A percentile compares a stretch with the other conserved stretches of the same genome.
These are phyloP conservation scores for Gadus chalcogrammus DNA, from an alignment of 2,113 vertebrate species.

Conservation along the genomic window DNA sequence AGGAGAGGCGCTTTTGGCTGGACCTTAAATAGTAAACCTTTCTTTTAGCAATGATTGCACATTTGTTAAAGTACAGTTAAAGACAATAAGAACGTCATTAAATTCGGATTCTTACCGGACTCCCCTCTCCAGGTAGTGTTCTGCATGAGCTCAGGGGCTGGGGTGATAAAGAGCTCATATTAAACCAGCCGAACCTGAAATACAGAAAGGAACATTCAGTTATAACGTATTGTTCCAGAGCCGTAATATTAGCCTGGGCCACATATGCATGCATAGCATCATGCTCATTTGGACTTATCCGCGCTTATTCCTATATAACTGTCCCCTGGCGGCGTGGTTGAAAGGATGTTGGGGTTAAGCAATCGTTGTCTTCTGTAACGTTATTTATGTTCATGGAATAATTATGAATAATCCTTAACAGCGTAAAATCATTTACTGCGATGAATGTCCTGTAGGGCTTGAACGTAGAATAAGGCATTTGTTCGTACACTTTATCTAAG, in stretches of 20 bases:
- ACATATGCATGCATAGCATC: neutral
- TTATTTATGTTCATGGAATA: no score
- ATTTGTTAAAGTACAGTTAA: neutral
- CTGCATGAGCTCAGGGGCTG: slow-evolving; percentile 77
- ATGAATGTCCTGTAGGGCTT: no score
- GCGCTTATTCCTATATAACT: no score
- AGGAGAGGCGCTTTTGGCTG: slow-evolving; percentile 82
- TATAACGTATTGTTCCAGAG: no score
- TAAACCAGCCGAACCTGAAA: slow-evolving; percentile 50
- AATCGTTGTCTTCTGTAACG: no score
- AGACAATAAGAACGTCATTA: neutral
- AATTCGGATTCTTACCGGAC: slow-evolving; percentile 73
- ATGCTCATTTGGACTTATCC: neutral
- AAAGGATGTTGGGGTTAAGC: no score
- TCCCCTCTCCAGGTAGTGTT: slow-evolving; percentile 74
- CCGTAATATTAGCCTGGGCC: no score
- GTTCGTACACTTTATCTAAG: no score
- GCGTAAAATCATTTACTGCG: no score
- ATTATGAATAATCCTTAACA: no score
- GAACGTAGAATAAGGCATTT: no score
- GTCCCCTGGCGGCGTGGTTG: no score
- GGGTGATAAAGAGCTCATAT: slow-evolving; percentile 81
- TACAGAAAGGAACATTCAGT: neutral
- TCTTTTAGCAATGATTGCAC: neutral
- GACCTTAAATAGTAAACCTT: slow-evolving; percentile 67